Base-by-base conservation (phyloP, 2,113 vertebrate genomes). In the Ophthalmotilapia sp. region DNA sequence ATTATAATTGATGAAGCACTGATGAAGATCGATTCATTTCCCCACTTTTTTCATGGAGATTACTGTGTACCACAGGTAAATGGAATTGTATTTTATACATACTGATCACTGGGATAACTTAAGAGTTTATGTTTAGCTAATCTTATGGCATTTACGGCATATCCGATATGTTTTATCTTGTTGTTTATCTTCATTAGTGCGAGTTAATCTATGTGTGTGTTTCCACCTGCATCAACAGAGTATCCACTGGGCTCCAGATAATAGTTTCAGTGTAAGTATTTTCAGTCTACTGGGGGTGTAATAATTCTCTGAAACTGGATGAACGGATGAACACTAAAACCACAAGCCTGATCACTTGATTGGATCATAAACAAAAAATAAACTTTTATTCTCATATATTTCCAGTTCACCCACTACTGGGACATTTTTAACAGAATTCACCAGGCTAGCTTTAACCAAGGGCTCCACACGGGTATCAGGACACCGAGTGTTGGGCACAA, bases 21-120 rank as follows among this genome's bases (percentile, higher is more conserved):
- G 51, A 86, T 91, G 86, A 94, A 83, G 83, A 95, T 95, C 9
- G 79, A 91, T 5, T 96, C 95, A 8, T 94, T 96, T 65, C 94
- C 95, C 19, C 88, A 94, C 79, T 96, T 96, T 87, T 96, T 96
- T 60, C 96, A 96, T 23, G 94, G 94, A 70, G 93, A 96, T 87
- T 96, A 96, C 85, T 96, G 96, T 14, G 82, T 80, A 17, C 87
- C 94, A 9, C 95, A 90, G 85, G 95, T 94, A 45, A 1, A 54
- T 17, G 4, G 3, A 21, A 7, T 60, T 40, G 10, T 60, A 11
- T 19, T 75, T 4, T 38, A 10, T 40, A 45, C 9, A 47, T 17
- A 56, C 13, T 54, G 19, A 26, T 14, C 12, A 29, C 6, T 65
- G 19, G 33, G 23, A 65, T 36, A 19, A 0, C 21, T 60, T 62